Evolutionary conservation across 2,113 vertebrate genomes (phyloP), one percentile per base, ranked within the genome.

Genomic region (Anolis carolinensis): DNA sequence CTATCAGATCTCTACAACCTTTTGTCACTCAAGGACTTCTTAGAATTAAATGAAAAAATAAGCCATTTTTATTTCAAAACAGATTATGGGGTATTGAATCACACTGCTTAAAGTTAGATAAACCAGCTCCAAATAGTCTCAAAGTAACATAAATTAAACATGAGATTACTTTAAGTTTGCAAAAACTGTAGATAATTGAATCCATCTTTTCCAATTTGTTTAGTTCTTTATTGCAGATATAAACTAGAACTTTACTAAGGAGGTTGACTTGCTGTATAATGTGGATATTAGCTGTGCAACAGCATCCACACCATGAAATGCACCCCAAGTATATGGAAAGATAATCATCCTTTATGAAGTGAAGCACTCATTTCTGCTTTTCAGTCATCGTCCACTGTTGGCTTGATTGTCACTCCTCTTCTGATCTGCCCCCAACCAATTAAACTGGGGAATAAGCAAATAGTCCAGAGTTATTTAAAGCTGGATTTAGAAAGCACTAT

Each of bases 361-460:
- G 83, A 92, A 94, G 92, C 88, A 86, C 86, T 90, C 70, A 84
- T 89, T 84, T 85, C 81, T 91, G 75, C 82, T 95, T 87, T 94
- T 99, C 96, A 99, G 95, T 99, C 99, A 34, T 99, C 99, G 82
- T 99, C 99, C 89, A 99, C 96, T 11, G 99, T 99, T 84, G 99
- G 99, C 87, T 98, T 99, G 96, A 99, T 99, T 96, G 98, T 99
- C 93, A 99, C 98, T 91, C 99, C 98, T 97, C 99, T 98, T 96
- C 99, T 97, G 96, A 99, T 99, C 92, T 99, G 98, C 81, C 98
- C 98, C 98, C 99, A 99, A 82, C 99, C 98, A 95, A 99, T 99
- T 93, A 99, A 97, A 95, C 98, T 99, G 94, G 44, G 11, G 88
- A 95, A 93, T 44, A 89, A 44, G 94, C 90, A 92, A 93, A 5